These are phyloP conservation scores for Campoletis raptor DNA, from an alignment of 2,888 invertebrate genomes.

Conservation along the genomic window DNA sequence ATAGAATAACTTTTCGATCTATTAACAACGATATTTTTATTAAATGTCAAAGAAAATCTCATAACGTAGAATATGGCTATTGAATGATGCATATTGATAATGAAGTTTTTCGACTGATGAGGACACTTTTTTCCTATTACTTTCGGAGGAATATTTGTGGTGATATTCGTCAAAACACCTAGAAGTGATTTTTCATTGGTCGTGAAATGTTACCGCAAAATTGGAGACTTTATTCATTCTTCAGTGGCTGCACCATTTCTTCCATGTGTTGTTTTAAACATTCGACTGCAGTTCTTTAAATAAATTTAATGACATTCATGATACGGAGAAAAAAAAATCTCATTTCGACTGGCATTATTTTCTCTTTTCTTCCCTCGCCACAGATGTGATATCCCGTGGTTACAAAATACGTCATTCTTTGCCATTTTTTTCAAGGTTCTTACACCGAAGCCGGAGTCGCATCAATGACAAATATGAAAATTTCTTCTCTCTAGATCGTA, in stretches of 20 bases:
- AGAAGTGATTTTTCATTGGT: background rate
- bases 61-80: background rate
- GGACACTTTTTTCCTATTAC: background rate
- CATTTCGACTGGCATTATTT: background rate
- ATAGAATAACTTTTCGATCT: background rate
- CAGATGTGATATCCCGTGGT: conserved; percentile 13
- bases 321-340: background rate
- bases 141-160: background rate
- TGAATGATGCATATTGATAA: background rate
- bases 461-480: conserved; percentile 31
- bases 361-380: background rate
- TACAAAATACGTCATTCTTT: conserved; percentile 15
- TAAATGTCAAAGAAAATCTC: background rate
- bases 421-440: background rate
- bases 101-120: background rate
- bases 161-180: background rate
- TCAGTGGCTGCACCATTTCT: background rate
- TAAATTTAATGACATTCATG: background rate
- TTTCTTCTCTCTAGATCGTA: conserved; percentile 1
- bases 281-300: background rate
- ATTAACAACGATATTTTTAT: no score
- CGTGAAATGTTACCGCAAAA: background rate
- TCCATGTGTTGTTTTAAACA: background rate
- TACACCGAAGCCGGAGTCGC: conserved; percentile 2
- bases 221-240: background rate